phyloP scores from a whole-genome alignment of 2,797 vertebrate species.

The Rhinoraja longicauda region DNA sequence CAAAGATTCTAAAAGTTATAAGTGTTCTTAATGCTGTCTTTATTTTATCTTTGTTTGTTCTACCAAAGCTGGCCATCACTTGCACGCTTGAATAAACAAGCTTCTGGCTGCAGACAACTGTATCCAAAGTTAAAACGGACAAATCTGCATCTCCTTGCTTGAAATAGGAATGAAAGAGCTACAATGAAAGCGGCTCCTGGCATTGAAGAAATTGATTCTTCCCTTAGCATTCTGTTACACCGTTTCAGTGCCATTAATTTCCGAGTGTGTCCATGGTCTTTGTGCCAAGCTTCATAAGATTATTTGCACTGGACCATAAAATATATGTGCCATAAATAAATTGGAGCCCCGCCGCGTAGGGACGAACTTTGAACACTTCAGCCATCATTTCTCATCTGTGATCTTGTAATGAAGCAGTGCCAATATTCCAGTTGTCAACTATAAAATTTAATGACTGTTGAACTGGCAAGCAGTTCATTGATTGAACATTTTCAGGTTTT shows the following conservation, averaged over 20 bases:
- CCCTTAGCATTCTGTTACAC: not conserved
- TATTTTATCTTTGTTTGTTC: too few species aligned
- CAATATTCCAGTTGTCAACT: not conserved
- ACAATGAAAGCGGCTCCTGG: not conserved
- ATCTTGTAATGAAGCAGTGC: not conserved
- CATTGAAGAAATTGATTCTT: not conserved
- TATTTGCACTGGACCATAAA: not conserved
- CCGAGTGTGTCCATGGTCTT: not conserved
- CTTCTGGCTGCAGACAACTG: too few species aligned
- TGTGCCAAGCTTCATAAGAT: not conserved
- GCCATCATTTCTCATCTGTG: not conserved
- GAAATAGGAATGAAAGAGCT: not conserved
- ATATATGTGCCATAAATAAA: not conserved
- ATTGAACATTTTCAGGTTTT: slow-evolving; percentile 11
- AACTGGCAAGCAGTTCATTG: not conserved
- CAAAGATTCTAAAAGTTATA: too few species aligned
- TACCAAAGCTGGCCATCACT: too few species aligned
- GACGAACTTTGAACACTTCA: not conserved
- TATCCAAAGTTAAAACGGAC: too few species aligned
- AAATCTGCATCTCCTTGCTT: too few species aligned
- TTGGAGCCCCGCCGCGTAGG: not conserved
- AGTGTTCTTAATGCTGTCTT: too few species aligned
- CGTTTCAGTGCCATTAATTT: not conserved
- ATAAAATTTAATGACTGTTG: slow-evolving; percentile 6
- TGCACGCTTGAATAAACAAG: too few species aligned